These are phyloP conservation scores for Oscheius sp. DNA, from an alignment of 2,888 invertebrate species.

Conservation along the genomic window DNA sequence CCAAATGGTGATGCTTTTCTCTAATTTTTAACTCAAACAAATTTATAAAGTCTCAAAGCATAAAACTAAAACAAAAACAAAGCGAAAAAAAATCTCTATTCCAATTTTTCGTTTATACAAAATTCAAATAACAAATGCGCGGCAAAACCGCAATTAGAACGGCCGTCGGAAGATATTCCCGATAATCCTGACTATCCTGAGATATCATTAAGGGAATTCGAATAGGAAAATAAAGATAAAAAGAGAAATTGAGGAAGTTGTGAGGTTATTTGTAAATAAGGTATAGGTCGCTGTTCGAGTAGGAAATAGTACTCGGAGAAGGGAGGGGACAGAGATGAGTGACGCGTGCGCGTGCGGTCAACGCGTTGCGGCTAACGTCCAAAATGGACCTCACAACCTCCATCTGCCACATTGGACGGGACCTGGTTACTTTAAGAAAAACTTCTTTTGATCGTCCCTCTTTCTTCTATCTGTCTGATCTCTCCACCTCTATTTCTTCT, in stretches of 20 bases:
- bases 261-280: conserved; percentile 33
- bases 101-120: background rate
- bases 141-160: too few relatives aligned
- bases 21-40: too few relatives aligned
- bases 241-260: background rate
- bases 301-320: conserved; percentile 26
- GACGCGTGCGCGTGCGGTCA: conserved; percentile 26
- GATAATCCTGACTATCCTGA: background rate
- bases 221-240: conserved; percentile 3
- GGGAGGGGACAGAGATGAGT: conserved; percentile 22
- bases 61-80: too few relatives aligned
- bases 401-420: too few relatives aligned
- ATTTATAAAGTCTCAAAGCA: too few relatives aligned
- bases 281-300: conserved; percentile 26
- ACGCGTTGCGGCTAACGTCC: conserved; percentile 12
- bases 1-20: too few relatives aligned
- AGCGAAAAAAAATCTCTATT: too few relatives aligned
- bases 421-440: too few relatives aligned
- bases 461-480: too few relatives aligned
- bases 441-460: too few relatives aligned
- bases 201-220: background rate
- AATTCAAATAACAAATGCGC: conserved; percentile 21
- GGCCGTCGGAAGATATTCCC: background rate
- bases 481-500: background rate
- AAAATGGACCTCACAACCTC: background rate